phyloP scores from a whole-genome alignment of 2,113 vertebrate species.

The Cairina moschata region DNA sequence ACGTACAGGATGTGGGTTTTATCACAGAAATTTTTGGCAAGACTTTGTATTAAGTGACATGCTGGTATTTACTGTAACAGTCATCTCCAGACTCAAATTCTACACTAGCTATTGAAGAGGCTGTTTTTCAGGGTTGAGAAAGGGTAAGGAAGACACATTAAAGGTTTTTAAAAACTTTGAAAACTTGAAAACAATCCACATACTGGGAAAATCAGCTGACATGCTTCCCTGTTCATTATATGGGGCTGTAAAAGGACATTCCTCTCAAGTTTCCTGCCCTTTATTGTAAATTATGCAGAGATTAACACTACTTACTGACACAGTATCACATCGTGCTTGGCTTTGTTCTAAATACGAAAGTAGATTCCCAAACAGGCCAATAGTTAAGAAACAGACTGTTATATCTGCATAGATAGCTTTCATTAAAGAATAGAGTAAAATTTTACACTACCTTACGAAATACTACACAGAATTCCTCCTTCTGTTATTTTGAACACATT shows the following conservation, averaged over 20 bases:
- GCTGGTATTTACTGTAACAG: slow-evolving; percentile 14
- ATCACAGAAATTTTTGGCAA: not conserved
- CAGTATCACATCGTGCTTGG: not conserved
- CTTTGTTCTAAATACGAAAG: not conserved
- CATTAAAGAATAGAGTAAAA: not conserved
- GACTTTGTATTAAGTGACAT: slow-evolving; percentile 13
- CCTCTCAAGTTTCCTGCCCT: not conserved
- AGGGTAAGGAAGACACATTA: not conserved
- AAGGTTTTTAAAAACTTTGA: not conserved
- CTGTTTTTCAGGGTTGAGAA: not conserved
- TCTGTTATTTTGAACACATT: not conserved
- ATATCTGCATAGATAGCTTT: not conserved
- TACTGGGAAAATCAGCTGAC: not conserved
- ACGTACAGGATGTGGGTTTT: not conserved
- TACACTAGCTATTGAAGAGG: not conserved
- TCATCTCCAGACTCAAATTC: not conserved
- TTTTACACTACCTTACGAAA: not conserved
- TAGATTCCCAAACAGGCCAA: not conserved
- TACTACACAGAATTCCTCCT: not conserved
- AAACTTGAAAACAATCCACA: not conserved
- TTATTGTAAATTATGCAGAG: not conserved
- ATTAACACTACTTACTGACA: not conserved
- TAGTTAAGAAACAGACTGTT: not conserved
- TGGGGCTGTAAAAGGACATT: not conserved
- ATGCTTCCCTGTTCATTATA: not conserved